Evolutionary conservation across 2,113 vertebrate species (phyloP).

Genomic region (Oophaga pumilio): DNA sequence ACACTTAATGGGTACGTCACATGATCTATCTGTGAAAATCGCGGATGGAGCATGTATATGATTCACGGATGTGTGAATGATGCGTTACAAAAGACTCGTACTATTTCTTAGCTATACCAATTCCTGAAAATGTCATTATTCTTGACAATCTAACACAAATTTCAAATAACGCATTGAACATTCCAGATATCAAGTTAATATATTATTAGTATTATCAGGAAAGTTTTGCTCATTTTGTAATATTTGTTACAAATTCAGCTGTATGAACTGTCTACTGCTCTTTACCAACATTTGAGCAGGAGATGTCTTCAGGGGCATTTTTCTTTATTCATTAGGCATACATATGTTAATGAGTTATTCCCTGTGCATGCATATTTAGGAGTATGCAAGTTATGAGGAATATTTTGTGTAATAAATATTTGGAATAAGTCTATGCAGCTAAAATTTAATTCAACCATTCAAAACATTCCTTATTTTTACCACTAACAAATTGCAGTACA

Average conservation of each 20-base stretch:
- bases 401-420: background rate
- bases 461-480: background rate
- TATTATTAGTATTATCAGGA: no score
- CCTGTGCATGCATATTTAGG: background rate
- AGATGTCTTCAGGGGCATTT: background rate
- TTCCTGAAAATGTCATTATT: no score
- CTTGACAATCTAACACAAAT: no score
- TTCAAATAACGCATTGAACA: no score
- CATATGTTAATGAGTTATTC: slow-evolving; percentile 37
- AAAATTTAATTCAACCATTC: background rate
- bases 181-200: no score
- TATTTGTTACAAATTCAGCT: background rate
- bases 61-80: no score
- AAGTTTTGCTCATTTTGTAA: background rate
- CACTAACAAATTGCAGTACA: background rate
- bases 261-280: background rate
- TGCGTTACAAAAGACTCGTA: no score
- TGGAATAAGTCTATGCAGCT: background rate
- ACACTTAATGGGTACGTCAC: no score
- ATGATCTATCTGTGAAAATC: no score
- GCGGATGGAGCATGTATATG: no score
- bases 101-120: no score
- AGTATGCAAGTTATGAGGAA: background rate
- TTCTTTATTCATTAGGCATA: slow-evolving; percentile 8
- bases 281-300: slow-evolving; percentile 19